These are phyloP conservation scores for Coregonus clupeaformis DNA, from an alignment of 2,113 vertebrate genomes.

Conservation along the genomic window DNA sequence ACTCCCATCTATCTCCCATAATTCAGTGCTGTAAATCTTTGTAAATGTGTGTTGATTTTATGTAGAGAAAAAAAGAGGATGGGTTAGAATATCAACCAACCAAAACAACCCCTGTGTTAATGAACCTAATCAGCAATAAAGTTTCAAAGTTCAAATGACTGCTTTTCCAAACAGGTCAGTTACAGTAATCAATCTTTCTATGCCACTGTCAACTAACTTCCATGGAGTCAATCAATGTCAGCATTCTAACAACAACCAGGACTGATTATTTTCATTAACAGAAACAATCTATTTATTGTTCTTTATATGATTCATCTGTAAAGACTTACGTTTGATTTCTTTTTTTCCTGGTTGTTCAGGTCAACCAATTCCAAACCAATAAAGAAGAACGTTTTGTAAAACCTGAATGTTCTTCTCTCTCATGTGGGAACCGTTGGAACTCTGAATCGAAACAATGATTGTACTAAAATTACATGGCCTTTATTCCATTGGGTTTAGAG, in stretches of 20 bases:
- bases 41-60: slow-evolving; percentile 79
- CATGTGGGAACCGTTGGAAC: slow-evolving; percentile 39
- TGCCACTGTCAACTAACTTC: slow-evolving; percentile 65
- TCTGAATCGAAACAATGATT: background rate
- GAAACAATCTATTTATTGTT: slow-evolving; percentile 72
- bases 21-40: slow-evolving; percentile 88
- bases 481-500: too few relatives aligned
- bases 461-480: too few relatives aligned
- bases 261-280: slow-evolving; percentile 67
- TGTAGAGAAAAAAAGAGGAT: too few relatives aligned
- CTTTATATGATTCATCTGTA: slow-evolving; percentile 64
- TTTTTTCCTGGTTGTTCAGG: slow-evolving; percentile 64
- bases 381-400: slow-evolving; percentile 80
- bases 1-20: slow-evolving; percentile 71
- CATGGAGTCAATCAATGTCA: slow-evolving; percentile 41
- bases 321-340: slow-evolving; percentile 39
- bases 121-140: too few relatives aligned
- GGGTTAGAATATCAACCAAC: too few relatives aligned
- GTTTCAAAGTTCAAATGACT: too few relatives aligned
- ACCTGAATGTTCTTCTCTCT: slow-evolving; percentile 69
- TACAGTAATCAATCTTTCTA: slow-evolving; percentile 57
- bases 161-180: too few relatives aligned
- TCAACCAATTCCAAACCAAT: slow-evolving; percentile 64
- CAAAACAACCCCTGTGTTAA: too few relatives aligned
- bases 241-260: slow-evolving; percentile 23